Conservation (phyloP, 2,888 invertebrate species). For the Protula sp. region DNA sequence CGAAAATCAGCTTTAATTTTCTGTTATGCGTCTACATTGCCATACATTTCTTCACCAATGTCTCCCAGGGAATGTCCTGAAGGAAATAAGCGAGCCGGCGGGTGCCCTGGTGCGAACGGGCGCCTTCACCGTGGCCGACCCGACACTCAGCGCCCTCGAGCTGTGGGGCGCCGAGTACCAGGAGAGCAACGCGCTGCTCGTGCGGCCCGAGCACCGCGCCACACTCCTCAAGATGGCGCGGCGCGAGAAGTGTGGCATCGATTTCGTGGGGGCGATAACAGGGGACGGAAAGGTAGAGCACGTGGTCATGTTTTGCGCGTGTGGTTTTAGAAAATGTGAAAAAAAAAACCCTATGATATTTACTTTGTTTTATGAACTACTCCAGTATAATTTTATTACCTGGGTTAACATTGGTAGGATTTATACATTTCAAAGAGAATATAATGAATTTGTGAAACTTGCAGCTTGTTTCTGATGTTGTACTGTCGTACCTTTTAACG, state of each 20-base stretch:
- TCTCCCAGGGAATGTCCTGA: slow-evolving; percentile 78
- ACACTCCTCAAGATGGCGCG: slow-evolving; percentile 68
- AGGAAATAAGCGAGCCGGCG: slow-evolving; percentile 90
- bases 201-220: slow-evolving; percentile 62
- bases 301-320: no score
- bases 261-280: slow-evolving; percentile 87
- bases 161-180: slow-evolving; percentile 99
- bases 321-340: no score
- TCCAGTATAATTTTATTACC: no score
- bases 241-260: slow-evolving; percentile 87
- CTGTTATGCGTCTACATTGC: no score
- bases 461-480: no score
- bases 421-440: no score
- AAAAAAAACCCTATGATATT: no score
- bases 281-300: slow-evolving; percentile 67
- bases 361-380: no score
- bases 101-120: slow-evolving; percentile 86
- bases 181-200: slow-evolving; percentile 86
- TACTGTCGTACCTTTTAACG: no score
- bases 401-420: no score
- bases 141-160: slow-evolving; percentile 86
- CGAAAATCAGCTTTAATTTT: no score
- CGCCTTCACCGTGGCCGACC: slow-evolving; percentile 79
- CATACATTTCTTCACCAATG: background rate
- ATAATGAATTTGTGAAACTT: no score